phyloP scores from a whole-genome alignment of 2,113 vertebrate species.

The Arvicanthis niloticus region DNA sequence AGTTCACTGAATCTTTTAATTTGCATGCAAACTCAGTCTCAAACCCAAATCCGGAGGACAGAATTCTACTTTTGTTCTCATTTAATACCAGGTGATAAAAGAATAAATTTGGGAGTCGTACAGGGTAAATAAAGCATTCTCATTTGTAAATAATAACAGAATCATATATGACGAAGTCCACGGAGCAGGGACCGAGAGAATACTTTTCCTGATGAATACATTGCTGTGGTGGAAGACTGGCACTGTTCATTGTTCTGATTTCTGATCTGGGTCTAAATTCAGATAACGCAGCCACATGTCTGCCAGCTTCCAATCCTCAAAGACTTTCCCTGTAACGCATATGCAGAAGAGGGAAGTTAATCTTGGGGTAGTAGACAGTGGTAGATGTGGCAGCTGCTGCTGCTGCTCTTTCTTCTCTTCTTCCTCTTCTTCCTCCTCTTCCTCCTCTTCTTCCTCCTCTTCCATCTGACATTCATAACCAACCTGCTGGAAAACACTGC shows the following conservation, averaged over 20 bases:
- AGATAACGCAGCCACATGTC: background rate
- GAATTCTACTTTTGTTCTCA: slow-evolving; percentile 57
- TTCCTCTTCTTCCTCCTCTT: background rate
- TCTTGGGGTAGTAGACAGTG: background rate
- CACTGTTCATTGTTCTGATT: slow-evolving; percentile 80
- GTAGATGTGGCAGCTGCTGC: too few species aligned
- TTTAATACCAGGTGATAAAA: slow-evolving; percentile 49
- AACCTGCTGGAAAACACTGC: slow-evolving; percentile 53
- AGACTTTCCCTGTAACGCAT: background rate
- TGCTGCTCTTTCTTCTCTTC: too few species aligned
- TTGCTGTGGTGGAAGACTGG: slow-evolving; percentile 46
- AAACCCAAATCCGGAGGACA: slow-evolving; percentile 49
- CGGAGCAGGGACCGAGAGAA: background rate
- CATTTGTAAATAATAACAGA: slow-evolving; percentile 13
- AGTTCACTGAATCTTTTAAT: slow-evolving; percentile 71
- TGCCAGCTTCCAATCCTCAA: slow-evolving; percentile 52
- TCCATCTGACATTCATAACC: slow-evolving; percentile 6
- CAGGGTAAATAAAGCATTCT: background rate
- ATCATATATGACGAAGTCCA: background rate
- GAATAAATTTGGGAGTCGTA: background rate
- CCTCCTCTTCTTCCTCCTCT: background rate
- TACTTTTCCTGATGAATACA: slow-evolving; percentile 22
- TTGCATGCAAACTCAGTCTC: slow-evolving; percentile 63
- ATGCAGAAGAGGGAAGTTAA: background rate
- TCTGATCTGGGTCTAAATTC: slow-evolving; percentile 69